Evolutionary conservation across 2,888 invertebrate species (phyloP).

Genomic region (Lasioglossum morio): DNA sequence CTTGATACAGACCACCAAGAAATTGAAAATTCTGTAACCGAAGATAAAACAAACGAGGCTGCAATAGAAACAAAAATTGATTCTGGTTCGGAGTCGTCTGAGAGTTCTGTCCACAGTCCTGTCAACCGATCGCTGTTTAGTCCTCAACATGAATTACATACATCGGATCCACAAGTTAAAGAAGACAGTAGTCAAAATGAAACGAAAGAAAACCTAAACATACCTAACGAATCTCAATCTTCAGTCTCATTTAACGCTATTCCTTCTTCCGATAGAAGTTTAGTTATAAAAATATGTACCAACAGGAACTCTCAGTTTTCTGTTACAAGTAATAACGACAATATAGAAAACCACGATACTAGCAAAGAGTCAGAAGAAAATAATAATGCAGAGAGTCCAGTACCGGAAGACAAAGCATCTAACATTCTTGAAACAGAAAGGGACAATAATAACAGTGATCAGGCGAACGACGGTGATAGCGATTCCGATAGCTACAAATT

Average conservation of each 20-base stretch:
- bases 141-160: conserved; percentile 67
- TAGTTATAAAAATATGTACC: conserved; percentile 83
- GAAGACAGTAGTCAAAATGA: conserved; percentile 44
- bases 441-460: conserved; percentile 67
- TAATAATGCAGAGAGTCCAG: conserved; percentile 75
- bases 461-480: conserved; percentile 74
- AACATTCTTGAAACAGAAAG: conserved; percentile 66
- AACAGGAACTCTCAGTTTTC: conserved; percentile 82
- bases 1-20: conserved; percentile 40
- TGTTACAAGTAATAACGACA: conserved; percentile 69
- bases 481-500: conserved; percentile 81
- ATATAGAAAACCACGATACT: conserved; percentile 64
- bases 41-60: conserved; percentile 45
- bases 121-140: conserved; percentile 71
- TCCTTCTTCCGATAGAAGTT: conserved; percentile 79
- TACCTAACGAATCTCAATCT: conserved; percentile 69
- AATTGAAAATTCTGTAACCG: conserved; percentile 53
- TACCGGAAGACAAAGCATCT: conserved; percentile 65
- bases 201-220: conserved; percentile 29
- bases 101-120: conserved; percentile 66
- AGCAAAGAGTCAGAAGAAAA: conserved; percentile 78
- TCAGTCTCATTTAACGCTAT: conserved; percentile 77
- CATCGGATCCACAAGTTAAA: conserved; percentile 86
- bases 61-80: conserved; percentile 51
- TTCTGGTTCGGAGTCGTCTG: conserved; percentile 57